These are phyloP conservation scores for Eciton burchellii DNA, from an alignment of 1,140 invertebrate species.

Conservation along the genomic window DNA sequence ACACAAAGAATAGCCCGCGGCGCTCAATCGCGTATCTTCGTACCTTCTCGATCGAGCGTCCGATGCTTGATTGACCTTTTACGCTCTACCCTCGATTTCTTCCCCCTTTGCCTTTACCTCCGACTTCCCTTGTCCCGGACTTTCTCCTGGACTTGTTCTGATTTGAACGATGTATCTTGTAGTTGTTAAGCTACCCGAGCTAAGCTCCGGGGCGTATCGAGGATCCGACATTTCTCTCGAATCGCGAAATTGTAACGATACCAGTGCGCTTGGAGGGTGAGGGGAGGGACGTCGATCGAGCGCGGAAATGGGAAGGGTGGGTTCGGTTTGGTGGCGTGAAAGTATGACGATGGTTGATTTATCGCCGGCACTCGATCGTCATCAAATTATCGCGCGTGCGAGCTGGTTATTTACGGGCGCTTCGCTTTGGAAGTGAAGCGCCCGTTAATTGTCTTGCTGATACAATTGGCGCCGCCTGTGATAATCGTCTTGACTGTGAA, in stretches of 20 bases:
- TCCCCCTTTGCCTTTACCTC: too few relatives aligned
- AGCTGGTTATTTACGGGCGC: conserved; percentile 25
- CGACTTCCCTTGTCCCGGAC: conserved; percentile 4
- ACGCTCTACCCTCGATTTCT: conserved; percentile 32
- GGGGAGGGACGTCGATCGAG: neutral
- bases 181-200: conserved; percentile 65
- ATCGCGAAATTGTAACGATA: conserved; percentile 13
- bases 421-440: neutral
- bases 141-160: conserved; percentile 58
- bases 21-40: conserved; percentile 59
- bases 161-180: conserved; percentile 70
- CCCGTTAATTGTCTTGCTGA: conserved; percentile 9
- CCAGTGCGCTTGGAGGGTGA: conserved; percentile 9
- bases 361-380: neutral
- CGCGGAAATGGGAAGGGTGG: conserved; percentile 17
- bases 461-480: conserved; percentile 37
- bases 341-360: conserved; percentile 6
- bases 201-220: conserved; percentile 51
- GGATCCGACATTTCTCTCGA: conserved; percentile 41
- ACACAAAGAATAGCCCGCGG: conserved; percentile 48
- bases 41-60: conserved; percentile 60
- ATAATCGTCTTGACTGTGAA: conserved; percentile 46
- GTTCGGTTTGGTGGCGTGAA: neutral
- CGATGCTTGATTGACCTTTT: conserved; percentile 55
- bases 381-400: conserved; percentile 16